These are phyloP conservation scores for Fabriciana adippe DNA, from an alignment of 2,888 invertebrate species.

Conservation along the genomic window DNA sequence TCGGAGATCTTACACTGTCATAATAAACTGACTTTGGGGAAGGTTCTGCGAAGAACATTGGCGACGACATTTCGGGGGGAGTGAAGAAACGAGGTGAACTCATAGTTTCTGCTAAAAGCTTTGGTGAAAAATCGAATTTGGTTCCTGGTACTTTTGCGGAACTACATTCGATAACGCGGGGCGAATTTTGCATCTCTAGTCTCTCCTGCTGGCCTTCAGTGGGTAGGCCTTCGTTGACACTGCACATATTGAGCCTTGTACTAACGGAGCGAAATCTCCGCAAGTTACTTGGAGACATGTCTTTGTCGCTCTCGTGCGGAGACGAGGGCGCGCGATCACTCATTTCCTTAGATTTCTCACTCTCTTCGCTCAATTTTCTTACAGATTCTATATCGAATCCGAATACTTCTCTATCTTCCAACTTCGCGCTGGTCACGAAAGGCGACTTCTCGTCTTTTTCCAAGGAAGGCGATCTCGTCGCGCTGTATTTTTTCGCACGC, in stretches of 20 bases:
- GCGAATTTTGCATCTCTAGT: conserved; percentile 72
- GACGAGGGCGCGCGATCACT: conserved; percentile 46
- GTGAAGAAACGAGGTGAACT: conserved; percentile 74
- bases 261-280: conserved; percentile 71
- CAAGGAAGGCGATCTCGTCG: conserved; percentile 75
- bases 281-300: conserved; percentile 64
- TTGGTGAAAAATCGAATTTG: conserved; percentile 76
- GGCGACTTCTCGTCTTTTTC: conserved; percentile 79
- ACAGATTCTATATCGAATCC: conserved; percentile 66
- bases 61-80: conserved; percentile 71
- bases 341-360: conserved; percentile 47
- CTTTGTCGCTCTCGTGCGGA: conserved; percentile 51
- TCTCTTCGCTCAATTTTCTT: conserved; percentile 52
- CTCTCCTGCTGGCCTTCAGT: conserved; percentile 62
- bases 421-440: conserved; percentile 59
- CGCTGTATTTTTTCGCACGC: conserved; percentile 70
- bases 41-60: conserved; percentile 72
- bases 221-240: conserved; percentile 58
- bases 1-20: conserved; percentile 71
- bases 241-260: conserved; percentile 70
- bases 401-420: conserved; percentile 62
- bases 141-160: conserved; percentile 69
- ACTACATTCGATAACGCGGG: conserved; percentile 66
- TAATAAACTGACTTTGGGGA: conserved; percentile 76
- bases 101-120: conserved; percentile 63